Base-by-base conservation (phyloP, 1,140 invertebrate genomes). In the Drosophila kurseongensis region DNA sequence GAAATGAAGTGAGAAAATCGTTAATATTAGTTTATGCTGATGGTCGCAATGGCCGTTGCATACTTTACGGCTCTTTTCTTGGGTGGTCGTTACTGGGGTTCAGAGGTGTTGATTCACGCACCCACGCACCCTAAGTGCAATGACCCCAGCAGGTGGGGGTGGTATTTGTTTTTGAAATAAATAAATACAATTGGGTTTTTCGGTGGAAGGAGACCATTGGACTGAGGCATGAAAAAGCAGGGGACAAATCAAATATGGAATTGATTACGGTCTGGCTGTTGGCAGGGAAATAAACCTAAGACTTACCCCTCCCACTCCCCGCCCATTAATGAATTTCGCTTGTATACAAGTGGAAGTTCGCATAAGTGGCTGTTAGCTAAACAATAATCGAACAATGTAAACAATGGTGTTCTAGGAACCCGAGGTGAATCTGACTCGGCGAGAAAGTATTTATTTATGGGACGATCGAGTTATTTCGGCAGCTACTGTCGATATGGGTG, bases 1-100 rank as follows among this genome's bases (percentile, higher is more conserved):
- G 36, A 45, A 44, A 35, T 61, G 59, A 88, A 78, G 69, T 84
- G 85, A 80, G 80, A 89, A 89, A 89, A 80, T 89, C 77, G 78
- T 89, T 89, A 84, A 67, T 78, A 84, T 89, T 66, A 66, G 51
- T 78, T 80, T 52, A 65, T 41, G 50, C 45, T 56, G 40, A 54
- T 47, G 42, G 40, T 59, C n/a, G 44, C 56, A 18, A 32, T 52
- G 60, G 35, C 57, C 50, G 27, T 50, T 75, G 73, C 73, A 75
- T 75, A 75, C 60, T 58, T 75, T 75, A 36, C 60, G 72, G 73
- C 52, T 42, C 50, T 32, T 42, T 41, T 50, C 57, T 61, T 52
- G 16, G 18, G 14, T n/a, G 18, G n/a, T 32, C 35, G 36, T 32
- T 38, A 8, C n/a, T 40, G 23, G 55, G 44, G 45, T 48, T 16